Conservation (phyloP, 2,888 invertebrate species). For the Rotaria magnacalcarata region DNA sequence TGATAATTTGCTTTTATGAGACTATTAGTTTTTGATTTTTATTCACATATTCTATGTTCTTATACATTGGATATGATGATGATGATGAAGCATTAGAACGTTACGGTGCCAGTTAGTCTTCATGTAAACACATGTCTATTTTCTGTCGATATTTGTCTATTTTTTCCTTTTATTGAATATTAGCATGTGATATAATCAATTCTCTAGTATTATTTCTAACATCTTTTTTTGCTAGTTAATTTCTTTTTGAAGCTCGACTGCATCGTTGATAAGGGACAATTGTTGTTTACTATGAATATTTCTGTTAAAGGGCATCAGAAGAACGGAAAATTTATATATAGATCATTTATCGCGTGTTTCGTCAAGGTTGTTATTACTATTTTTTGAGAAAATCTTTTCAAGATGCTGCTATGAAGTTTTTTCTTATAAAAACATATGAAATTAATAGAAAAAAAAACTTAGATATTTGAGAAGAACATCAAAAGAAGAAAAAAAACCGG, state of each 20-base stretch:
- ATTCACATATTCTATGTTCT: no score
- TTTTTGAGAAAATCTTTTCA: not conserved
- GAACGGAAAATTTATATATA: not conserved
- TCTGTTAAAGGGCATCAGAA: not conserved
- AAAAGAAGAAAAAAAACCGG: not conserved
- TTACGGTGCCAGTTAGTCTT: not conserved
- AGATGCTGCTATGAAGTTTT: not conserved
- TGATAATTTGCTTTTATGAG: not conserved
- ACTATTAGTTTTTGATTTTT: not conserved
- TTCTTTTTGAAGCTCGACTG: not conserved
- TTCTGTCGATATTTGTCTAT: not conserved
- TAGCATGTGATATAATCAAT: not conserved
- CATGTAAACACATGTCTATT: not conserved
- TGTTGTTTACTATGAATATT: not conserved
- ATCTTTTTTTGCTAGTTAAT: not conserved
- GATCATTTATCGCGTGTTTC: not conserved
- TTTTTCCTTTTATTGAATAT: not conserved
- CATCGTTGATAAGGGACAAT: not conserved
- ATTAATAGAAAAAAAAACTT: not conserved
- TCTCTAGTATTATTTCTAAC: not conserved
- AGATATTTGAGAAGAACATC: not conserved
- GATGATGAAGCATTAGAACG: no score
- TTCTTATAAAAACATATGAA: not conserved
- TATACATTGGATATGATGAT: no score
- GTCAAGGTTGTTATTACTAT: not conserved